Base-by-base conservation (phyloP, 2,888 invertebrate species). In the Heliconius aoede region DNA sequence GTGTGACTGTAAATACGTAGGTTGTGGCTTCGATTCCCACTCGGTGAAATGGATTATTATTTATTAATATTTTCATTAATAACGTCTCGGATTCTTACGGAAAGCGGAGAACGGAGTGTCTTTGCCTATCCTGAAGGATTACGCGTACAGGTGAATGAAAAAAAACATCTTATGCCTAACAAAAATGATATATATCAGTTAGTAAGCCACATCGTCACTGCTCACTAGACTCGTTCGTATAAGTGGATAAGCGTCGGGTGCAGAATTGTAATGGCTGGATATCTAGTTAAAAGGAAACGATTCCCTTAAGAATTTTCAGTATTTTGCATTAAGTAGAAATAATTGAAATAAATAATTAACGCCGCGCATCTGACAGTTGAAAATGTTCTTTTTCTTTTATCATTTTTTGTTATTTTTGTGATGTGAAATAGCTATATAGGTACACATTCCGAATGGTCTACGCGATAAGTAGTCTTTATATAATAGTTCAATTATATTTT, bases 261-360 rank as follows among this genome's bases (percentile, higher is more conserved):
- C 62, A 30, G 32, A 62, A 62, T 62, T 32, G 30, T n/a, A 62
- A 62, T 62, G 4, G 32, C 9, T 62, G 30, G 4, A 30, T 30
- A 62, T 62, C 21, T 62, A 62, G 62, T 62, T 62, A 11, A 62
- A 62, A 62, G 30, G 30, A 18, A 61, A 61, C n/a, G 55, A 61
- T 28, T 61, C 61, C 61, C 61, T 30, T 32, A 62, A 62, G 62
- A 21, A 62, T 62, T 62, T 62, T 62, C 21, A 30, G 0, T 62
- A 11, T 21, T 30, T 30, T 30, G 9, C 18, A 62, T 21, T 62
- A 62, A 62, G 18, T 62, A 8, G 30, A 30, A 62, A 5, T 21
- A 30, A 28, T 11, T 61, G 26, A 28, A 18, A 0, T 18, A 1
- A 18, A 15, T 55, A 15, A 24, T 58, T 26, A 60, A 11, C n/a